Base-by-base conservation (phyloP, 1,140 invertebrate genomes). In the Scaptodrosophila lebanonensis region DNA sequence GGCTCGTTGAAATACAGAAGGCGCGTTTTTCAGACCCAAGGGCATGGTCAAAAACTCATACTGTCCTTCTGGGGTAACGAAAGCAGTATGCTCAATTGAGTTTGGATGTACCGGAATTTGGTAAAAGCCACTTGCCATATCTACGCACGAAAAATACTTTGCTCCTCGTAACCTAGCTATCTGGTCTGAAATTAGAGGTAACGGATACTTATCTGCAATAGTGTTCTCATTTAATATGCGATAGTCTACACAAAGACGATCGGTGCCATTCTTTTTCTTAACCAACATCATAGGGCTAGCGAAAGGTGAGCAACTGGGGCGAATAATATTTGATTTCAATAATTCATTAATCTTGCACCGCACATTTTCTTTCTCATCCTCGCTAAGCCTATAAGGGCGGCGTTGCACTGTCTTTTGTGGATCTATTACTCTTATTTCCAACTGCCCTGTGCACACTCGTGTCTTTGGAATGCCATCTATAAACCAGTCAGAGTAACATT, bases 161-260 rank as follows among this genome's bases (percentile, higher is more conserved):
- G 68, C 36, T 8, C 70, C 73, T 1, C 58, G 58, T 15, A 89
- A 39, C 7, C 43, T 48, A 50, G 87, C 72, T 16, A 90, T 58
- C 11, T 67, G 71, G 13, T 87, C 79, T 29, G 87, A 83, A n/a
- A 89, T 88, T 8, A 82, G 56, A 8, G 89, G 88, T n/a, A 90
- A 59, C 3, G 51, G 39, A 69, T 84, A 90, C 7, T 54, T 45
- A 51, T 90, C 88, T 40, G 71, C 61, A 4, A 66, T 62, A 0
- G 87, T 89, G 1, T 84, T 58, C 0, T 47, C 39, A 38, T 17
- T 51, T n/a, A n/a, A n/a, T n/a, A n/a, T n/a, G n/a, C n/a, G 33
- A 53, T 86, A 90, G 59, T 91, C 72, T 2, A 76, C 39, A 38
- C 66, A 69, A 11, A 69, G 15, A 4, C 66, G 33, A n/a, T 43